Evolutionary conservation across 2,888 invertebrate species (phyloP), one percentile per base, ranked within the genome.

Genomic region (Blera fallax): DNA sequence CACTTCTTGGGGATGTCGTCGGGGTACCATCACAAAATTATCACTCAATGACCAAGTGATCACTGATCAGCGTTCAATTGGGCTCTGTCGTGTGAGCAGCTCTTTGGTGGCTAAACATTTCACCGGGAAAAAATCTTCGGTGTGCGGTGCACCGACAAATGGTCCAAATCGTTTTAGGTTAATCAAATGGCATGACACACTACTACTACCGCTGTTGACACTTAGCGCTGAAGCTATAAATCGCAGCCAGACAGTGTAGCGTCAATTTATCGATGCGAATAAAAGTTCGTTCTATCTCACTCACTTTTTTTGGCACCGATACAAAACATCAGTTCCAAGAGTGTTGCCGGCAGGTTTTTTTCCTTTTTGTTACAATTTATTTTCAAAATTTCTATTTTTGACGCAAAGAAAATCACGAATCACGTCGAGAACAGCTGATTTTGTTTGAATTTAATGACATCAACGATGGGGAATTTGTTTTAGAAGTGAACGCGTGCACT

Each of bases 361-460:
- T 14, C 7, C n/a, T 6, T n/a, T 54, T 54, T 54, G 1, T 40
- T 29, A 14, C 2, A 40, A 40, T 64, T 34, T 62, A 69, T 77
- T 77, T 76, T 54, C 8, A 21, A 69, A 16, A 45, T 27, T 18
- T 54, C 34, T 27, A 62, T 62, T 72, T 79, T 40, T 18, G 18
- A 10, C 34, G 7, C 7, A 56, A 54, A 45, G 45, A 56, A 72
- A 58, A 48, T 70, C 11, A 34, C n/a, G 18, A 69, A 69, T 69
- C 81, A 81, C 81, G 81, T 64, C 45, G 76, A 3, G 16, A 76
- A 81, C 81, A 81, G 81, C 81, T 81, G 81, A 81, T 76, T 67
- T 43, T 7, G 6, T 48, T 37, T 6, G 11, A 62, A 48, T 54
- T n/a, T 27, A 16, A 37, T 70, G 78, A 78, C 78, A 67, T 74